These are phyloP conservation scores for Lymantria monacha DNA, from an alignment of 2,888 invertebrate species.

Conservation along the genomic window DNA sequence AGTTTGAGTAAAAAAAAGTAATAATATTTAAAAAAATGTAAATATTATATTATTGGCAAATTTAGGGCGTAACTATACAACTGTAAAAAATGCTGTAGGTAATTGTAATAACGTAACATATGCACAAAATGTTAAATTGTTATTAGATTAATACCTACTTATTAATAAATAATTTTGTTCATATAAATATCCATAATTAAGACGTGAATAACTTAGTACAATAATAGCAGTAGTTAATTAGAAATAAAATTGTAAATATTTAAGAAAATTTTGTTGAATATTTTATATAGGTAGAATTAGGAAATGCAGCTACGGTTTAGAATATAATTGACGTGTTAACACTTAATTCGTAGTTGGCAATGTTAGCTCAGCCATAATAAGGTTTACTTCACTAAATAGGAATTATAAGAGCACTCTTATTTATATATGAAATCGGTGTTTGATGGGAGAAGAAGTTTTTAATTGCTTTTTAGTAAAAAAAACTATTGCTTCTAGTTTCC, in stretches of 20 bases:
- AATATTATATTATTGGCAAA: conserved; percentile 2
- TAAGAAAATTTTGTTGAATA: conserved; percentile 13
- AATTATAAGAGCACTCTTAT: too few relatives aligned
- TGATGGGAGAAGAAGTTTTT: too few relatives aligned
- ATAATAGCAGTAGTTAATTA: conserved; percentile 45
- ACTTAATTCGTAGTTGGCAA: too few relatives aligned
- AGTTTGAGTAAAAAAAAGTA: not conserved
- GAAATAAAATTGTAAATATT: conserved; percentile 21
- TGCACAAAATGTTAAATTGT: conserved; percentile 48
- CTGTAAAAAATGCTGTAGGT: not conserved
- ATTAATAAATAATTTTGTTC: conserved; percentile 14
- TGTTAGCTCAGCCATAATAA: too few relatives aligned
- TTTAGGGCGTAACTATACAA: not conserved
- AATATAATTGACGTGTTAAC: too few relatives aligned
- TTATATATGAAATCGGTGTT: too few relatives aligned
- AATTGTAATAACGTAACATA: conserved; percentile 4
- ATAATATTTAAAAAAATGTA: conserved; percentile 18
- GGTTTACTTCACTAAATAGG: too few relatives aligned
- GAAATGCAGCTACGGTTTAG: too few relatives aligned
- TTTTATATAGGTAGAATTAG: conserved; percentile 2
- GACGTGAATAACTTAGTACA: conserved; percentile 52
- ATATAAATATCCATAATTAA: conserved; percentile 11
- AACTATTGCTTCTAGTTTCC: too few relatives aligned
- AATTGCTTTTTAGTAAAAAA: too few relatives aligned
- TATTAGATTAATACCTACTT: conserved; percentile 33